These are phyloP conservation scores for Ectemnius continuus DNA, from an alignment of 2,888 invertebrate species.

Conservation along the genomic window DNA sequence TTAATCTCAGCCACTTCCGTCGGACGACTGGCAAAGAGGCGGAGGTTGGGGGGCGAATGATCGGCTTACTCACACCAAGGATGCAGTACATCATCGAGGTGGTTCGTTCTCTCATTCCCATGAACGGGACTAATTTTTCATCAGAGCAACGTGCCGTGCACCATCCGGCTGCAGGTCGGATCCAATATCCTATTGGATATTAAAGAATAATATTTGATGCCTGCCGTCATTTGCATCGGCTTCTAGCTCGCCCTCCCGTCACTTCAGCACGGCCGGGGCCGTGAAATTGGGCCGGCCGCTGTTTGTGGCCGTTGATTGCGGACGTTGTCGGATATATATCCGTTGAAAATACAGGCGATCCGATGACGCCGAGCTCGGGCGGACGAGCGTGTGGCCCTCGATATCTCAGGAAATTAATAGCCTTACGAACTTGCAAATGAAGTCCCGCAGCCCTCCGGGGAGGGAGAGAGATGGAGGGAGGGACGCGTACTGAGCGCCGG, in stretches of 20 bases:
- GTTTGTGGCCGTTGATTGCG: not conserved
- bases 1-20: slow-evolving; percentile 65
- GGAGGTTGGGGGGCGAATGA: slow-evolving; percentile 22
- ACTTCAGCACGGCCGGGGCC: not conserved
- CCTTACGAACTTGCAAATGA: not conserved
- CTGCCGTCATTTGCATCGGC: slow-evolving; percentile 46
- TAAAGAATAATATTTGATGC: slow-evolving; percentile 57
- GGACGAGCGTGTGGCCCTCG: not conserved
- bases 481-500: not conserved
- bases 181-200: slow-evolving; percentile 60
- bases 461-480: not conserved
- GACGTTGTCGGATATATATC: not conserved
- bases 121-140: slow-evolving; percentile 45
- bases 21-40: slow-evolving; percentile 38
- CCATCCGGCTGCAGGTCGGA: slow-evolving; percentile 15
- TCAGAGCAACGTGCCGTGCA: slow-evolving; percentile 12
- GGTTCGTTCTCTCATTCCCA: too few species aligned
- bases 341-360: not conserved
- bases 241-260: slow-evolving; percentile 2
- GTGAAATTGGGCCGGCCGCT: slow-evolving; percentile 3
- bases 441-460: not conserved
- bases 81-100: not conserved
- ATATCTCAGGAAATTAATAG: not conserved
- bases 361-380: not conserved
- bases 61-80: slow-evolving; percentile 44